Evolutionary conservation across 2,113 vertebrate species (phyloP).

Genomic region (Nyctereutes procyonoides): DNA sequence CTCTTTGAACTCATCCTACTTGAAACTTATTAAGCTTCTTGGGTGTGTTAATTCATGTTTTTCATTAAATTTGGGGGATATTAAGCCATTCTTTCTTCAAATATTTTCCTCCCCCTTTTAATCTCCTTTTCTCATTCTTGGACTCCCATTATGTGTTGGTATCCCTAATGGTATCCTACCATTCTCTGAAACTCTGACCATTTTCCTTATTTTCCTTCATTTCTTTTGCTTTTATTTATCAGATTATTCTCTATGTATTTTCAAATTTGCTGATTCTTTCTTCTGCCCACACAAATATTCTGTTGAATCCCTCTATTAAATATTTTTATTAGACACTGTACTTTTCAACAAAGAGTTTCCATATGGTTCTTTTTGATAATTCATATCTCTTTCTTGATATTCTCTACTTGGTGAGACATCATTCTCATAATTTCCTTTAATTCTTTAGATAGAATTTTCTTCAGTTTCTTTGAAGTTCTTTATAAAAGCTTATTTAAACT

Average conservation of each 20-base stretch:
- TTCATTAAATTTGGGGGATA: background rate
- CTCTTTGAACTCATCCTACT: background rate
- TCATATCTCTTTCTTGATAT: background rate
- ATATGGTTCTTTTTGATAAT: background rate
- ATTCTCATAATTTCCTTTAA: background rate
- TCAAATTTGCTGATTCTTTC: background rate
- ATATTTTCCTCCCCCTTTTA: background rate
- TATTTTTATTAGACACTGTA: background rate
- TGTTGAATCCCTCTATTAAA: background rate
- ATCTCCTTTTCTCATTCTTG: background rate
- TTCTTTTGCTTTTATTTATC: background rate
- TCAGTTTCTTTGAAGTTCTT: background rate
- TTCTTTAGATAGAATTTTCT: background rate
- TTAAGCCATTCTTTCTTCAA: background rate
- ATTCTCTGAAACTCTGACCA: background rate
- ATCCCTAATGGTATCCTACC: background rate
- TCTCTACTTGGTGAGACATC: background rate
- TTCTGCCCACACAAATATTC: background rate
- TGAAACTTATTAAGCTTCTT: background rate
- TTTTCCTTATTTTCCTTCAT: background rate
- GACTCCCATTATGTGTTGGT: background rate
- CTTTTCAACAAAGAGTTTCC: background rate
- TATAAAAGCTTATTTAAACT: background rate
- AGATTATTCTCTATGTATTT: background rate
- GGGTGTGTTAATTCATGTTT: background rate